Evolutionary conservation across 2,888 invertebrate species (phyloP).

Genomic region (Heliothis peltigera): DNA sequence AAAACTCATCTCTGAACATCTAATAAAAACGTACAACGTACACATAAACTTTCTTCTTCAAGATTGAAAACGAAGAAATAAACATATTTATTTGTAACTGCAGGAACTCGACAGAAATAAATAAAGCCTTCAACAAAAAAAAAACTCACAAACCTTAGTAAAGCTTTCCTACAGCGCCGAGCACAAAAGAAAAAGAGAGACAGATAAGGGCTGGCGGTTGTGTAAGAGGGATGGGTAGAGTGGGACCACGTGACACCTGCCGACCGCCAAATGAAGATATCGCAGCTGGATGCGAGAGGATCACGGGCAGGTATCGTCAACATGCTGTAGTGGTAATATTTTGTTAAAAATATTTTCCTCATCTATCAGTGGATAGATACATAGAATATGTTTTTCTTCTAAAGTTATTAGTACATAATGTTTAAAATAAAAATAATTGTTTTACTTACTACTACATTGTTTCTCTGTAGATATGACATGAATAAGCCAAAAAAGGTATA

Average conservation of each 20-base stretch:
- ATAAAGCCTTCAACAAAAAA: conserved; percentile 82
- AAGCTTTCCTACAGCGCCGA: conserved; percentile 79
- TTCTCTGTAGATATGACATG: no score
- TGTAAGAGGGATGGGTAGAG: conserved; percentile 67
- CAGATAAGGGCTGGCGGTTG: conserved; percentile 52
- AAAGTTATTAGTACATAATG: no score
- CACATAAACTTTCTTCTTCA: conserved; percentile 56
- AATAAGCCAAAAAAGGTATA: no score
- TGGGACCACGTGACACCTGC: conserved; percentile 88
- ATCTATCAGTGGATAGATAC: no score
- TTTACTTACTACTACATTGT: no score
- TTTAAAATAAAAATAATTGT: no score
- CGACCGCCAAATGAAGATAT: conserved; percentile 89
- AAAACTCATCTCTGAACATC: conserved; percentile 19
- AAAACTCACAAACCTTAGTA: conserved; percentile 76
- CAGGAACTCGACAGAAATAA: conserved; percentile 83
- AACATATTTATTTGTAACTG: conserved; percentile 79
- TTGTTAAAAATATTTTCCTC: no score
- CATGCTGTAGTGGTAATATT: conserved; percentile 46
- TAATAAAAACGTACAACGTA: conserved; percentile 43
- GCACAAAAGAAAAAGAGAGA: conserved; percentile 78
- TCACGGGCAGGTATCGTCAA: conserved; percentile 74
- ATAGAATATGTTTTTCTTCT: no score
- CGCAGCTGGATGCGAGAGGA: conserved; percentile 87
- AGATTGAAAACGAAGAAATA: conserved; percentile 57